Conservation (phyloP, 2,113 vertebrate genomes). For the Calidris pugnax region DNA sequence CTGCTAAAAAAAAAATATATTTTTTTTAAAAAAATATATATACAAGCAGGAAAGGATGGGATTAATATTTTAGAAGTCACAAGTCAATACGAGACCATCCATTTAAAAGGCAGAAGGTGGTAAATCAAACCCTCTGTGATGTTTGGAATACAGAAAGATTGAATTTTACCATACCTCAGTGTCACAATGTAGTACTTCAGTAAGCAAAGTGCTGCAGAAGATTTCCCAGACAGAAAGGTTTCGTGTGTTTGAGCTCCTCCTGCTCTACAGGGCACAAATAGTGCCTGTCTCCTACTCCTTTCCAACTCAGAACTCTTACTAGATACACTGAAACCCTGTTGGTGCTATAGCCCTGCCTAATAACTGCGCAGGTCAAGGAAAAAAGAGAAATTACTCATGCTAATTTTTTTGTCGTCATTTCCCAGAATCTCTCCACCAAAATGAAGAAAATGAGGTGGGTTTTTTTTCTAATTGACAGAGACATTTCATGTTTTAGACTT, state of each 20-base stretch:
- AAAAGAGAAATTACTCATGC: constrained; percentile 14
- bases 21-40: not conserved
- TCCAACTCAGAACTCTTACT: not conserved
- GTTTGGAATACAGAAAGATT: not conserved
- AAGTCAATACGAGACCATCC: not conserved
- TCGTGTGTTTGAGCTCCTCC: not conserved
- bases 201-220: not conserved
- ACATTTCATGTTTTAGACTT: not conserved
- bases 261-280: not conserved
- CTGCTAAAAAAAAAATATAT: not conserved
- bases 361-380: not conserved
- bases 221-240: not conserved
- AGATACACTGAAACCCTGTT: not conserved
- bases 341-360: not conserved
- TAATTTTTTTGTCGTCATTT: not conserved
- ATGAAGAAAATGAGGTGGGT: not conserved
- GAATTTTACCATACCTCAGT: not conserved
- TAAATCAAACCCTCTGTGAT: not conserved
- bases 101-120: not conserved
- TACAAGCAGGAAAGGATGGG: not conserved
- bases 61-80: not conserved
- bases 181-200: not conserved
- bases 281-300: not conserved
- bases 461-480: not conserved
- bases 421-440: not conserved